Percentiles rank a stretch among this genome's conserved stretches.
Evolutionary conservation across 2,113 vertebrate species (phyloP).

Genomic region (Alectura lathami): DNA sequence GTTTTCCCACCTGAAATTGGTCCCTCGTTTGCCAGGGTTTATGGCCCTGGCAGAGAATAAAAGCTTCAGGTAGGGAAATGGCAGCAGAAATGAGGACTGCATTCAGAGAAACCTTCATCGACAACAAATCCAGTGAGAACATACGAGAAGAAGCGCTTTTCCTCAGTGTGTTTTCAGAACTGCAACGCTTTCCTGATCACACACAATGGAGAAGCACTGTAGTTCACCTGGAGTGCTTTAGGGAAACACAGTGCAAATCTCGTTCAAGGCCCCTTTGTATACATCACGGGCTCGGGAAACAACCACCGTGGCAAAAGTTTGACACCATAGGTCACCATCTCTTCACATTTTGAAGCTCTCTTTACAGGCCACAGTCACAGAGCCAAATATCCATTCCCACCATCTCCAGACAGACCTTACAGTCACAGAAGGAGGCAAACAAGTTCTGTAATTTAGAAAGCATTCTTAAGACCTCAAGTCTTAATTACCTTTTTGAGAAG

Average conservation of each 20-base stretch:
- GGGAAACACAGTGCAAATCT: not conserved
- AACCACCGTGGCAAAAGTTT: not conserved
- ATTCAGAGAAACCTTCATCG: not conserved
- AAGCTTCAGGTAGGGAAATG: not conserved
- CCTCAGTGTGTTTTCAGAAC: not conserved
- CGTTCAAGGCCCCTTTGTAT: not conserved
- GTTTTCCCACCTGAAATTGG: not conserved
- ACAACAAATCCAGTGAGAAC: not conserved
- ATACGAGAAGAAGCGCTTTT: not conserved
- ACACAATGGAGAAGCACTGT: not conserved
- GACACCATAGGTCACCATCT: not conserved
- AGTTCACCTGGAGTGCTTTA: not conserved
- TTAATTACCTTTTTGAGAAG: constrained; percentile 83
- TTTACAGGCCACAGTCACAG: not conserved
- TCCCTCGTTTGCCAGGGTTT: not conserved
- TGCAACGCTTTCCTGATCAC: not conserved
- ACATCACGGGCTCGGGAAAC: not conserved
- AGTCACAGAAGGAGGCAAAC: not conserved
- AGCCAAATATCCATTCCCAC: not conserved
- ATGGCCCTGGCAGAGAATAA: not conserved
- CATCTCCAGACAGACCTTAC: not conserved
- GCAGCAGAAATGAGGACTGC: not conserved
- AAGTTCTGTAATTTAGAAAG: fast-evolving
- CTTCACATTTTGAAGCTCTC: not conserved
- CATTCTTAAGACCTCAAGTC: not conserved